Base-by-base conservation (phyloP, 2,888 invertebrate species). In the Colletes collaris region DNA sequence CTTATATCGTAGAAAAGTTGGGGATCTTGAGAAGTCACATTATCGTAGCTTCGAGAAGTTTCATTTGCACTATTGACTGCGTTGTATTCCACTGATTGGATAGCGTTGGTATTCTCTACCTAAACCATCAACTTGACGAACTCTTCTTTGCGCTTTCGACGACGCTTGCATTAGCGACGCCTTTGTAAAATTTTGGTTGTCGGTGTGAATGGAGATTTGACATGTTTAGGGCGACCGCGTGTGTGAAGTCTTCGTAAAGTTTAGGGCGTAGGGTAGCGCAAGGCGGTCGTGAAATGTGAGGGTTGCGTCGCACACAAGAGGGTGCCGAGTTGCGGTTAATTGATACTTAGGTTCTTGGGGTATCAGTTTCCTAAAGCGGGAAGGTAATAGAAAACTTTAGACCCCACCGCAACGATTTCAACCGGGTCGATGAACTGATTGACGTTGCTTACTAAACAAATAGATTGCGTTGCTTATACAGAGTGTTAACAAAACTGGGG, bases 261-360 rank as follows among this genome's bases (percentile, higher is more conserved):
- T 40, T 65, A 53, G 53, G 64, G 64, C 19, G 53, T 40, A 58
- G 58, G 37, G 40, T 56, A 19, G 40, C 37, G 27, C 13, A 56
- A 40, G 64, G 37, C 16, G 64, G 19, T 40, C 53, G 64, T 40
- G 64, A 52, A 40, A 53, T 19, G 52, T 52, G 64, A 53, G 63
- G 64, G 64, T 53, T 65, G 19, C 8, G 52, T 16, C 19, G 40
- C 40, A 16, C 40, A 16, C 52, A 53, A 53, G 53, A 65, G 53
- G 64, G 64, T 65, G 53, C 53, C 40, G 64, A 65, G 52, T 53
- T 40, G 40, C 13, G 52, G 19, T 52, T 65, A 65, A 65, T 65
- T 53, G 64, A 65, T 65, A 44, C 64, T 53, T 53, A 40, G 19
- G 55, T 50, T 8, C 7, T 65, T 40, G 19, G 64, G 64, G n/a